Evolutionary conservation across 2,797 vertebrate species (phyloP).

Genomic region (Poecilia gillii): DNA sequence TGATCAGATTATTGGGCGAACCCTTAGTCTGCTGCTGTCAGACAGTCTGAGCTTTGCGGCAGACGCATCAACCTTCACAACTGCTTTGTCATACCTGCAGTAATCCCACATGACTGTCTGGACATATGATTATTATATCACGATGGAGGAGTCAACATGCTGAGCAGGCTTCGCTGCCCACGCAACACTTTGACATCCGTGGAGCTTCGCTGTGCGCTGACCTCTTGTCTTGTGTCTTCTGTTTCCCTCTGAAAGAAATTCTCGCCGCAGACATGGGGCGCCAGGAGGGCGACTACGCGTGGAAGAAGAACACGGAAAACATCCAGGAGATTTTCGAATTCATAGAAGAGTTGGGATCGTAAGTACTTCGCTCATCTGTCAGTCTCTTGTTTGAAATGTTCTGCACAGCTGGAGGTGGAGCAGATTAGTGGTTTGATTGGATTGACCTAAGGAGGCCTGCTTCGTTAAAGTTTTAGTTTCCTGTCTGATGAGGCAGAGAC

Average conservation of each 20-base stretch:
- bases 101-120: constrained; percentile 47
- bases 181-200: background rate
- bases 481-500: constrained; percentile 1
- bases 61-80: constrained; percentile 35
- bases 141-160: constrained; percentile 16
- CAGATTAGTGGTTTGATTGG: constrained; percentile 64
- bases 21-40: constrained; percentile 37
- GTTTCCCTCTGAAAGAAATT: constrained; percentile 69
- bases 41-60: constrained; percentile 53
- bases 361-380: constrained; percentile 72
- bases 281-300: constrained; percentile 84
- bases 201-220: background rate
- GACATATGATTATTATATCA: constrained; percentile 7
- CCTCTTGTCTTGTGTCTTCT: constrained; percentile 2
- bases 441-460: constrained; percentile 41
- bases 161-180: constrained; percentile 18
- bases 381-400: background rate
- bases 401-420: constrained; percentile 1
- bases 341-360: constrained; percentile 96
- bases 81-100: constrained; percentile 21
- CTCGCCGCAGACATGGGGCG: constrained; percentile 87
- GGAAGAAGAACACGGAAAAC: constrained; percentile 94
- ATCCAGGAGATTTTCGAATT: constrained; percentile 93
- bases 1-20: constrained; percentile 37
- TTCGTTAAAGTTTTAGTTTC: constrained; percentile 30